A percentile compares a stretch with the other conserved stretches of the same genome.
phyloP scores from a whole-genome alignment of 2,888 invertebrate genomes.

The Latrodectus elegans region DNA sequence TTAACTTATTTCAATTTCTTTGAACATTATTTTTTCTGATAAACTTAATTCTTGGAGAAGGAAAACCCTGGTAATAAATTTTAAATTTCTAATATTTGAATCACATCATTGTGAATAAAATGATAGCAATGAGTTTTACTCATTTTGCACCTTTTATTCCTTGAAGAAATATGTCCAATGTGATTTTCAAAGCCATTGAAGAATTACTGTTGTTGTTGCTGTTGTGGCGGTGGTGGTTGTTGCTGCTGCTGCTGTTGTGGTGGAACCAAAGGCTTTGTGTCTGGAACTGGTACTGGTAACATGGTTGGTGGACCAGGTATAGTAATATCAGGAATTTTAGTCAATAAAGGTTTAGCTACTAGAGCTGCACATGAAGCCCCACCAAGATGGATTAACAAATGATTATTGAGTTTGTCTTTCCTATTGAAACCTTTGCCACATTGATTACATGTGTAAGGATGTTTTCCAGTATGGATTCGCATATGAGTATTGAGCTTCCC shows the following conservation, averaged over 20 bases:
- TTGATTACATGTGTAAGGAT: conserved; percentile 64
- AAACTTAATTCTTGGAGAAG: too few relatives aligned
- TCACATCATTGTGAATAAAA: too few relatives aligned
- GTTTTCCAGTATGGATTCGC: conserved; percentile 66
- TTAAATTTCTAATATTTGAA: too few relatives aligned
- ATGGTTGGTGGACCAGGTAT: conserved; percentile 37
- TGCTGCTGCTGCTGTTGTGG: conserved; percentile 6
- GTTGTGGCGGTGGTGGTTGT: not conserved
- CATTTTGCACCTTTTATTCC: too few relatives aligned
- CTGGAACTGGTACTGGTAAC: conserved; percentile 23
- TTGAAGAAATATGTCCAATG: too few relatives aligned
- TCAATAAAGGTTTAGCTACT: conserved; percentile 52
- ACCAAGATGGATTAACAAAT: conserved; percentile 62
- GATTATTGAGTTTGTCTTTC: conserved; percentile 66
- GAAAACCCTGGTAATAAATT: too few relatives aligned
- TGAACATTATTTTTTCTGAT: too few relatives aligned
- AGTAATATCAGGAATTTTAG: conserved; percentile 59
- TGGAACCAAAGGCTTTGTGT: conserved; percentile 50
- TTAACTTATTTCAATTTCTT: too few relatives aligned
- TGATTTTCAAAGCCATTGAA: not conserved
- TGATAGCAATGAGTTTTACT: too few relatives aligned
- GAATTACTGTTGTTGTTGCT: conserved; percentile 16
- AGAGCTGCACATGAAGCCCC: conserved; percentile 57
- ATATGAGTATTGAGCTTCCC: conserved; percentile 64
- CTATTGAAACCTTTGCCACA: conserved; percentile 67